Evolutionary conservation across 1,140 invertebrate species (phyloP).

Genomic region (Triops longicaudatus): DNA sequence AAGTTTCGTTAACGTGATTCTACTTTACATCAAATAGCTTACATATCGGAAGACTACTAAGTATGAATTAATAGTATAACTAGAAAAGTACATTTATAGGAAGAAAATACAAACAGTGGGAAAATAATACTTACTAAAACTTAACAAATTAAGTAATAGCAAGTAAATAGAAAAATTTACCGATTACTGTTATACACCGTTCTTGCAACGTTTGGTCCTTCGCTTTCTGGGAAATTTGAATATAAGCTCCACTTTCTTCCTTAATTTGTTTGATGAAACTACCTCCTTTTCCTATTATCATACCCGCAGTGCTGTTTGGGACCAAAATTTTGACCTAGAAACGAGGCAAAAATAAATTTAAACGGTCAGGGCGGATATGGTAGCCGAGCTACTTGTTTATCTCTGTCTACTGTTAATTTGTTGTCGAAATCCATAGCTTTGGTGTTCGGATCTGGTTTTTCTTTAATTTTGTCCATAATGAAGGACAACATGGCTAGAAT

Average conservation of each 20-base stretch:
- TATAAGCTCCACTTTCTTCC: slow-evolving; percentile 86
- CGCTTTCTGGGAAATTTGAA: slow-evolving; percentile 98
- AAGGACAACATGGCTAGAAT: slow-evolving; percentile 90
- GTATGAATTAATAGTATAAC: no score
- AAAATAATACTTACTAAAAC: no score
- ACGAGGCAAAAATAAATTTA: slow-evolving; percentile 45
- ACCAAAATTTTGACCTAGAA: slow-evolving; percentile 96
- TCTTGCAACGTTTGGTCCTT: slow-evolving; percentile 93
- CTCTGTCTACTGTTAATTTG: slow-evolving; percentile 45
- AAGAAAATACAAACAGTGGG: no score
- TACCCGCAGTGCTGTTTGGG: slow-evolving; percentile 87
- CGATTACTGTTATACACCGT: slow-evolving; percentile 93
- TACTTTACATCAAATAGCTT: no score
- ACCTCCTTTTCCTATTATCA: slow-evolving; percentile 96
- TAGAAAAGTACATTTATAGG: no score
- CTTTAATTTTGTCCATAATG: slow-evolving; percentile 95
- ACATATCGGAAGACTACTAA: no score
- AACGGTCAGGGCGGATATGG: slow-evolving; percentile 75
- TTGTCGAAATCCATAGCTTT: slow-evolving; percentile 54
- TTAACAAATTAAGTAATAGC: no score
- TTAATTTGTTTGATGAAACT: slow-evolving; percentile 94
- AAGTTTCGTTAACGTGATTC: no score
- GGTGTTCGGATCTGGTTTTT: slow-evolving; percentile 85
- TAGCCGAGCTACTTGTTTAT: slow-evolving; percentile 84
- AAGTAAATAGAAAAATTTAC: no score